Conservation (phyloP, 2,888 invertebrate genomes). For the Trichogramma evanescens region DNA sequence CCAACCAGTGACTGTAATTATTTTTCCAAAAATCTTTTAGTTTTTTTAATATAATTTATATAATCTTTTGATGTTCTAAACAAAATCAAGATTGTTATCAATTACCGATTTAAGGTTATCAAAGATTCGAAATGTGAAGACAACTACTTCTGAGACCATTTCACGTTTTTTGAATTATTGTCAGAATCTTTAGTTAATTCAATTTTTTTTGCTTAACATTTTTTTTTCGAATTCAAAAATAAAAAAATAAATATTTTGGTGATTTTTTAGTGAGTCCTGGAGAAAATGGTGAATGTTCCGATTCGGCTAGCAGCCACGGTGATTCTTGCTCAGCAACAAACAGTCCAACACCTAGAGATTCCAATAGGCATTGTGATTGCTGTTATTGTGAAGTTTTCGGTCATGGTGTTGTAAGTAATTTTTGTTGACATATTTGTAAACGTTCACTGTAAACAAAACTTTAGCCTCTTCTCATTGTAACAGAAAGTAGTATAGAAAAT, state of each 20-base stretch:
- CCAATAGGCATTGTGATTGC: constrained; percentile 57
- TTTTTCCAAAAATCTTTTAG: constrained; percentile 8
- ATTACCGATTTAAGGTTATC: not conserved
- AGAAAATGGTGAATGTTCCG: constrained; percentile 42
- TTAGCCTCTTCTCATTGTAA: not conserved
- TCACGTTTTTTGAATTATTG: not conserved
- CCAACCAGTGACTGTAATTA: constrained; percentile 42
- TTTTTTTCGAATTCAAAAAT: not conserved
- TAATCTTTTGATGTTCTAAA: constrained; percentile 6
- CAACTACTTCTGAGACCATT: not conserved
- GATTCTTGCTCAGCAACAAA: constrained; percentile 43
- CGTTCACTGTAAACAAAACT: not conserved
- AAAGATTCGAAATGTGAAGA: constrained; percentile 6
- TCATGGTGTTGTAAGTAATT: constrained; percentile 55
- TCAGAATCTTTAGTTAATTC: not conserved
- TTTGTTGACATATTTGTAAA: not conserved
- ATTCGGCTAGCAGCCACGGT: constrained; percentile 43
- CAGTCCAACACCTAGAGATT: constrained; percentile 41
- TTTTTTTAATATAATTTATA: constrained; percentile 12
- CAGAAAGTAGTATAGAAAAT: too few relatives aligned
- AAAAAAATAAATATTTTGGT: not conserved
- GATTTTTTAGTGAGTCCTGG: constrained; percentile 35
- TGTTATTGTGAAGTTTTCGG: constrained; percentile 79
- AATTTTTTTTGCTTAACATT: not conserved
- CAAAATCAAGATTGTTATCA: not conserved